These are phyloP conservation scores for Cotesia congregata DNA, from an alignment of 2,888 invertebrate species.

Conservation along the genomic window DNA sequence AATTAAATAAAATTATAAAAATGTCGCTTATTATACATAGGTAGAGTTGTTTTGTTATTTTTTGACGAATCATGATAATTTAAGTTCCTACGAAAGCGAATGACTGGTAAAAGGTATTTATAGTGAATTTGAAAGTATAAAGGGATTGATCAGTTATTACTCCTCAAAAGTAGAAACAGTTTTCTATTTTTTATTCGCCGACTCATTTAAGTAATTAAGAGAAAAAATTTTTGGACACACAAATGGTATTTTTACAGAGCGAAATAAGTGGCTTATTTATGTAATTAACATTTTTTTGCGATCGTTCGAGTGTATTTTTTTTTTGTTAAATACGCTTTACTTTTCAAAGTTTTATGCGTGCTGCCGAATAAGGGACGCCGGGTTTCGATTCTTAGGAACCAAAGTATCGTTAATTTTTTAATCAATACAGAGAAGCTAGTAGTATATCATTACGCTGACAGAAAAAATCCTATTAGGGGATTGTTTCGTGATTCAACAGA, in stretches of 20 bases:
- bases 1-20: neutral
- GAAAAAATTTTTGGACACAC: neutral
- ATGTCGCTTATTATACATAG: neutral
- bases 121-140: neutral
- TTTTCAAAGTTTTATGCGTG: neutral
- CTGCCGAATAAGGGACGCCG: neutral
- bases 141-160: neutral
- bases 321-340: neutral
- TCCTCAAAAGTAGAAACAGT: neutral
- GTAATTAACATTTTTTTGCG: neutral
- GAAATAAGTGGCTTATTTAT: neutral
- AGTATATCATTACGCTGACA: neutral
- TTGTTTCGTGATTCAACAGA: neutral
- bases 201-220: neutral
- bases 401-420: neutral
- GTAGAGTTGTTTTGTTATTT: neutral
- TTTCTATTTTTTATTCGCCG: neutral
- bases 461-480: neutral
- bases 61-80: neutral
- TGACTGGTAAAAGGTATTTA: neutral
- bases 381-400: neutral
- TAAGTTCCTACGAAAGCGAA: neutral
- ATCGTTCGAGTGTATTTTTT: neutral
- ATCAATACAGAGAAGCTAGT: neutral
- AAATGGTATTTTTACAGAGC: neutral